Evolutionary conservation across 2,113 vertebrate genomes (phyloP), one percentile per base, ranked within the genome.

Genomic region (Microtus montanus): DNA sequence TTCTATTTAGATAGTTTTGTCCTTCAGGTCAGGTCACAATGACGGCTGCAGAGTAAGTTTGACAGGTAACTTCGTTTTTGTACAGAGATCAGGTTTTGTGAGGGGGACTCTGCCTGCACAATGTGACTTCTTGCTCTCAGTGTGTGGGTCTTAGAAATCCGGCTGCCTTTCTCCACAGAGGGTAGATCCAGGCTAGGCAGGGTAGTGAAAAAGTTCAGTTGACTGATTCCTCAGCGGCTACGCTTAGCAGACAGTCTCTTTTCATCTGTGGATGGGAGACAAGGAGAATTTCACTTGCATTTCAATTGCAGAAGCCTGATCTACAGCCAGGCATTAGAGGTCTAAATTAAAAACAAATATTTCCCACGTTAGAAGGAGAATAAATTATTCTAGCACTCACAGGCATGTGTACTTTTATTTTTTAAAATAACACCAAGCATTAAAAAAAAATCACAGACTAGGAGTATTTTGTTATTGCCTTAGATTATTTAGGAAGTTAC

Each of bases 341-440:
- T 87, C 66, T 93, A 68, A 97, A 98, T 98, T 97, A 95, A 80
- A 97, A 47, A 92, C 58, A 75, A 96, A 20, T 91, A 95, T 94
- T 96, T 92, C 75, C 83, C 22, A 38, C 28, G 66, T 79, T 33
- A 89, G 95, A 97, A 89, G 97, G 97, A 98, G 89, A 82, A 75
- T 68, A 97, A 88, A 96, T 97, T 98, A 94, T 97, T 96, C 96
- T 64, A 94, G 84, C 94, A 95, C 96, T 97, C 90, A 97, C 96
- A 95, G 95, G 83, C 63, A 78, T 96, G 64, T 74, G 89, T 64
- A 87, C 75, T 91, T 38, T 85, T 88, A 61, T 15, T 83, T 63
- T 54, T 87, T 15, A 12, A 66, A 49, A 79, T 78, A 78, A 78
- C 92, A 85, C 6, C 26, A 95, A 90, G 49, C 54, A 88, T 80